Percentiles rank a stretch among this genome's conserved stretches.
Conservation (phyloP, 2,113 vertebrate species). For the Prochilodus magdalenae region DNA sequence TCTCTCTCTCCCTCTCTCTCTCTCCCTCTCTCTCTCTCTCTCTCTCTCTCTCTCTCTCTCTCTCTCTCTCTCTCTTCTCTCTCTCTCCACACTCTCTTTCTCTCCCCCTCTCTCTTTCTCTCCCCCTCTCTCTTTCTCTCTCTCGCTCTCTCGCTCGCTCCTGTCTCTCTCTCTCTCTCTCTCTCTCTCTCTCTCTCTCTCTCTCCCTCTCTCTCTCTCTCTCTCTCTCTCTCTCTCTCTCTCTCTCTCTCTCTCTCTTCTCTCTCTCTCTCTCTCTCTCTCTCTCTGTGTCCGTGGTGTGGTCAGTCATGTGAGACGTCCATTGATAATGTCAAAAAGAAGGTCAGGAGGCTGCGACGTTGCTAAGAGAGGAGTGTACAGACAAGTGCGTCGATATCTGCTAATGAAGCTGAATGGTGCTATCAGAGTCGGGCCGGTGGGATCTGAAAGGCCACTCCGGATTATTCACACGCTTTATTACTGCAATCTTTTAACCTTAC, state of each 20-base stretch:
- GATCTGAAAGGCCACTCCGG: constrained; percentile 51
- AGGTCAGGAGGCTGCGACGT: constrained; percentile 58
- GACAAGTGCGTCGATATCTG: constrained; percentile 64
- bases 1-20: too few relatives aligned
- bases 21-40: too few relatives aligned
- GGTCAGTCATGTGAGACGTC: constrained; percentile 61
- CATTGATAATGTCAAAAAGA: constrained; percentile 59
- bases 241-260: constrained; percentile 1
- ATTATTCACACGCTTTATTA: constrained; percentile 48
- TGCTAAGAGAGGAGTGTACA: constrained; percentile 64
- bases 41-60: too few relatives aligned
- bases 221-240: neutral
- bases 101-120: too few relatives aligned
- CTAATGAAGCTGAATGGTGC: constrained; percentile 72
- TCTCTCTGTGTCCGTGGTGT: constrained; percentile 27
- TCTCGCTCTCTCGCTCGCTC: neutral
- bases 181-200: constrained; percentile 14
- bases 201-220: constrained; percentile 6
- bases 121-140: too few relatives aligned
- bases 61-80: too few relatives aligned
- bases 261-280: constrained; percentile 6
- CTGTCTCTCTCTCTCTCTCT: too few relatives aligned
- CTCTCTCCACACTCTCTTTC: too few relatives aligned
- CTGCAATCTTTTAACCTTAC: constrained; percentile 22
- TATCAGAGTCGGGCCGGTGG: constrained; percentile 48